Evolutionary conservation across 2,888 invertebrate genomes (phyloP).

Genomic region (Hedychridium roseum): DNA sequence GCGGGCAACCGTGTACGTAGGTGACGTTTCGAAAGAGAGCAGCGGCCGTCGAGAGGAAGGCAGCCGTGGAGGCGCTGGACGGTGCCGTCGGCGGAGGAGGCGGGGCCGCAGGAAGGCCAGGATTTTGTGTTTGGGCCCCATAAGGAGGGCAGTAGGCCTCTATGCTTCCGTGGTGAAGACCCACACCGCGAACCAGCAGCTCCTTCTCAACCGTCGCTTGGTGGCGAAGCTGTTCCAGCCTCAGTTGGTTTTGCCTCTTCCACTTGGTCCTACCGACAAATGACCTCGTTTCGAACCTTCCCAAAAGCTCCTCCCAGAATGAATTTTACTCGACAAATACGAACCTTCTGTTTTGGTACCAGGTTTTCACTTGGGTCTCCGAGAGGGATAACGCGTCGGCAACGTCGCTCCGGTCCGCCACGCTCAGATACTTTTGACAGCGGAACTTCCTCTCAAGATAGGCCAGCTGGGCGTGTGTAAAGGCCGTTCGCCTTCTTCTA

Average conservation of each 20-base stretch:
- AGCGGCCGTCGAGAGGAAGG: constrained; percentile 74
- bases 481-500: constrained; percentile 85
- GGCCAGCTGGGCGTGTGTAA: constrained; percentile 92
- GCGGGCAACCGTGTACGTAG: constrained; percentile 76
- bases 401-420: constrained; percentile 91
- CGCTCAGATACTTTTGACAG: constrained; percentile 92
- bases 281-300: not conserved
- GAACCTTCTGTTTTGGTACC: constrained; percentile 91
- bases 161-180: constrained; percentile 57
- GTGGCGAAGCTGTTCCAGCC: constrained; percentile 84
- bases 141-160: constrained; percentile 57
- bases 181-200: constrained; percentile 63
- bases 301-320: not conserved
- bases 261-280: constrained; percentile 77
- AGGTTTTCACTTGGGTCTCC: constrained; percentile 95
- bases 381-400: constrained; percentile 89
- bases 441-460: constrained; percentile 92
- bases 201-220: constrained; percentile 83
- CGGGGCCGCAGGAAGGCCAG: constrained; percentile 66
- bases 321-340: constrained; percentile 20
- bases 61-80: constrained; percentile 66
- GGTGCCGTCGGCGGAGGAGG: constrained; percentile 57
- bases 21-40: constrained; percentile 79
- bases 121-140: constrained; percentile 41
- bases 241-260: constrained; percentile 88